Conservation (phyloP, 2,797 vertebrate species). For the Pseudochromis fuscus region DNA sequence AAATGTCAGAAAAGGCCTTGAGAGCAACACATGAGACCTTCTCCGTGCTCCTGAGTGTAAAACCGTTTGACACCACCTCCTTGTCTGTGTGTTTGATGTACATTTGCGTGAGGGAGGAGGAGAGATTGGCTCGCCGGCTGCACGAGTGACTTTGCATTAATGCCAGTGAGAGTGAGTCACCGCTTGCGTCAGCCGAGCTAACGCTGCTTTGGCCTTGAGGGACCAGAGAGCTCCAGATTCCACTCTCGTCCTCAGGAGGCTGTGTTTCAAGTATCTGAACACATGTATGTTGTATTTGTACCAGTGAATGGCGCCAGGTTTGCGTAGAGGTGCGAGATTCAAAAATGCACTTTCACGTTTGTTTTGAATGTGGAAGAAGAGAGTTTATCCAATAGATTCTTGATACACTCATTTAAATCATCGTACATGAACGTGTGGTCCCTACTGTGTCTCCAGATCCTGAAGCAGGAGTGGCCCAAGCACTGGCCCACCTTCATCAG, state of each 20-base stretch:
- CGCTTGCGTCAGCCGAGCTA: conserved; percentile 53
- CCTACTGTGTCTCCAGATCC: conserved; percentile 84
- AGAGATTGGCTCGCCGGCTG: conserved; percentile 23
- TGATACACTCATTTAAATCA: neutral
- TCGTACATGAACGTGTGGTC: conserved; percentile 1
- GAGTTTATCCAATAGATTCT: conserved; percentile 6
- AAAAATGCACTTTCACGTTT: no score
- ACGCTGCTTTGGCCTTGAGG: conserved; percentile 58
- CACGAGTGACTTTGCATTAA: conserved; percentile 69
- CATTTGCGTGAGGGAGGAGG: conserved; percentile 1
- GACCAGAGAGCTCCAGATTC: conserved; percentile 57
- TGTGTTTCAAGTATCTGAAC: conserved; percentile 26
- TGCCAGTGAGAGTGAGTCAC: conserved; percentile 65
- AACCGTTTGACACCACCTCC: neutral
- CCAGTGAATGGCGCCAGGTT: neutral
- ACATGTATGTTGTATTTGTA: conserved; percentile 4
- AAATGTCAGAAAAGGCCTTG: conserved; percentile 7
- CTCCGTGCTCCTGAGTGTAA: conserved; percentile 6
- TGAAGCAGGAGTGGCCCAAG: conserved; percentile 99
- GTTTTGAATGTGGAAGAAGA: neutral
- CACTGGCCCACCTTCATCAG: conserved; percentile 99
- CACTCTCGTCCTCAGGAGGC: conserved; percentile 24
- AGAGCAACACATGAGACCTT: neutral
- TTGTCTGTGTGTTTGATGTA: conserved; percentile 16
- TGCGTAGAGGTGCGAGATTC: no score